These are phyloP conservation scores for Periophthalmus magnuspinnatus DNA, from an alignment of 2,797 vertebrate genomes.

Conservation along the genomic window DNA sequence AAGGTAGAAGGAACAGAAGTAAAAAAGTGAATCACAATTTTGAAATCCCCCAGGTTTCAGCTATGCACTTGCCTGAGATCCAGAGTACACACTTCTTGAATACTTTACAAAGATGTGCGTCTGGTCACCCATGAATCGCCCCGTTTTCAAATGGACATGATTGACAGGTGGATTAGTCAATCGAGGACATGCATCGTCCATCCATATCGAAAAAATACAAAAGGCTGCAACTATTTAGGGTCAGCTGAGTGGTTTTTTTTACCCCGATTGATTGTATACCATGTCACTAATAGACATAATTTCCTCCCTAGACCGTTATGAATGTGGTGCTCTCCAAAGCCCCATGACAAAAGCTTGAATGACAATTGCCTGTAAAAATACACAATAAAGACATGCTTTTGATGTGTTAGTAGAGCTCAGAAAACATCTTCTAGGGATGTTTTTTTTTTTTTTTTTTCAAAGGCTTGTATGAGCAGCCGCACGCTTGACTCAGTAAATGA, in stretches of 20 bases:
- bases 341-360: not conserved
- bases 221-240: too few relatives aligned
- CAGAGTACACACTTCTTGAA: too few relatives aligned
- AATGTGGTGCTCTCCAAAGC: not conserved
- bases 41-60: not conserved
- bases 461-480: constrained; percentile 62
- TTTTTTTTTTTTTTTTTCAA: constrained; percentile 48
- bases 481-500: constrained; percentile 80
- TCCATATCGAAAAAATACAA: too few relatives aligned
- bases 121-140: too few relatives aligned
- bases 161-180: too few relatives aligned
- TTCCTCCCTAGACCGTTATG: not conserved
- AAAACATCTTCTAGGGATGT: constrained; percentile 70
- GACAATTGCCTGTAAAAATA: not conserved
- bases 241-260: not conserved
- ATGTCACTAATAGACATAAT: not conserved
- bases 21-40: not conserved
- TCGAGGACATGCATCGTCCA: too few relatives aligned
- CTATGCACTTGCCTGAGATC: too few relatives aligned
- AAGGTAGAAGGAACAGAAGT: not conserved
- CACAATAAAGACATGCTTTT: not conserved
- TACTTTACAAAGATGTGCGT: too few relatives aligned
- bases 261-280: not conserved
- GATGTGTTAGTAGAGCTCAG: constrained; percentile 39
- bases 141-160: too few relatives aligned